Percentiles rank a stretch among this genome's conserved stretches.
Evolutionary conservation across 2,797 vertebrate genomes (phyloP).

Genomic region (Muscicapa striata): DNA sequence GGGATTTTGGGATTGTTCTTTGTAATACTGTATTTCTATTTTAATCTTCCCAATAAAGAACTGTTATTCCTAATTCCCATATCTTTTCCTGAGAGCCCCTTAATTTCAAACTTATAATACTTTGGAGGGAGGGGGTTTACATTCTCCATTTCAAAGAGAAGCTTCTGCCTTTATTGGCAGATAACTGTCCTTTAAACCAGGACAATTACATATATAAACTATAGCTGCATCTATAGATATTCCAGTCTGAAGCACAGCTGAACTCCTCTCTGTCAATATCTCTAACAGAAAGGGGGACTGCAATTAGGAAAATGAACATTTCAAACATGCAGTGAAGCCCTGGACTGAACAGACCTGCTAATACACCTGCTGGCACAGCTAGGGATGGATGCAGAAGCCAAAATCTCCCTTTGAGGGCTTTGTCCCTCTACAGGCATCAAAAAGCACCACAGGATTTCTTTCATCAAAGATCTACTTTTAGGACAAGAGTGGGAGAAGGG

Average conservation of each 20-base stretch:
- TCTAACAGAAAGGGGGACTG: neutral
- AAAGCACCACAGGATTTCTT: neutral
- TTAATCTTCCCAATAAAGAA: too few species aligned
- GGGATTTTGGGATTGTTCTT: too few species aligned
- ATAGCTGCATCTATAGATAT: neutral
- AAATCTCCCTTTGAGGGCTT: neutral
- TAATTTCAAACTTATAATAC: too few species aligned
- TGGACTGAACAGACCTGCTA: neutral
- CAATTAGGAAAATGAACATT: neutral
- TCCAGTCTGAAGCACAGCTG: rapidly evolving
- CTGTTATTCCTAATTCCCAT: too few species aligned
- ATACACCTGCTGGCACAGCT: neutral
- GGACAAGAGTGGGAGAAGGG: neutral
- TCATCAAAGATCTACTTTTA: neutral
- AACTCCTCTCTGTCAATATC: neutral
- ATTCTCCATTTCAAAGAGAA: too few species aligned
- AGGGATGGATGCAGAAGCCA: neutral
- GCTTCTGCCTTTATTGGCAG: too few species aligned
- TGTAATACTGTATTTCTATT: too few species aligned
- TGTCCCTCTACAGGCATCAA: neutral
- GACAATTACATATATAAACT: too few species aligned
- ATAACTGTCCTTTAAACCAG: too few species aligned
- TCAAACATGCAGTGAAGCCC: rapidly evolving
- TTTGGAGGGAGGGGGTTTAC: too few species aligned
- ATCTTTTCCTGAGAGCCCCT: too few species aligned